Base-by-base conservation (phyloP, 2,888 invertebrate genomes). In the Ormia ochracea region DNA sequence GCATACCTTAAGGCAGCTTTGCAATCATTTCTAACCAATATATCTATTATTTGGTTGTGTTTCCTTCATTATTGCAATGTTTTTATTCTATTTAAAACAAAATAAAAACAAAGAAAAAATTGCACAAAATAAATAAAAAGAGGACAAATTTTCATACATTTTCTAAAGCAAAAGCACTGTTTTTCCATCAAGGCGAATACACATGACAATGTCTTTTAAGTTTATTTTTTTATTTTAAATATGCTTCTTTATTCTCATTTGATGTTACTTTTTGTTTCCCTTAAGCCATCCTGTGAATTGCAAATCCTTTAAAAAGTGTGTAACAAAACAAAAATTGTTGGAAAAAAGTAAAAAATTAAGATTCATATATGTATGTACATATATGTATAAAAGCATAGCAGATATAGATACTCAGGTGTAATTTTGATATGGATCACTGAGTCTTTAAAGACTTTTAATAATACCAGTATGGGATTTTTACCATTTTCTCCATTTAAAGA, bases 401-500 rank as follows among this genome's bases (percentile, higher is more conserved):
- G 33, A 48, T 4, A 45, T 7, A 45, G 38, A 48, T 69, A 45
- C 76, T 56, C 69, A 76, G 69, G 56, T 76, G 76, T 63, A 63
- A 63, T 63, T 69, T 59, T 69, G 68, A 66, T 72, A 72, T 59
- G 75, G 79, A 72, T 80, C 75, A 80, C 75, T 75, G 75, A 72
- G 75, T 80, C 70, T 58, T 59, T 70, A 70, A 74, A 75, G 79
- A 75, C 74, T 72, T 66, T 59, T 75, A 70, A 80, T 75, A 75
- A 80, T 70, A 65, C 45, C 50, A 69, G 72, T 68, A 72, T 75
- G 75, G 45, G 70, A 80, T 61, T 65, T 70, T 21, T 26, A n/a
- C 56, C 3, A 41, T 19, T 41, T 58, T 59, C n/a, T 41, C 14
- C 17, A 48, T 48, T 28, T 58, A 26, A 56, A 45, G 45, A 4